Conservation (phyloP, 37 sponge, comb jelly and placozoan genomes). For the Ephydatia muelleri region DNA sequence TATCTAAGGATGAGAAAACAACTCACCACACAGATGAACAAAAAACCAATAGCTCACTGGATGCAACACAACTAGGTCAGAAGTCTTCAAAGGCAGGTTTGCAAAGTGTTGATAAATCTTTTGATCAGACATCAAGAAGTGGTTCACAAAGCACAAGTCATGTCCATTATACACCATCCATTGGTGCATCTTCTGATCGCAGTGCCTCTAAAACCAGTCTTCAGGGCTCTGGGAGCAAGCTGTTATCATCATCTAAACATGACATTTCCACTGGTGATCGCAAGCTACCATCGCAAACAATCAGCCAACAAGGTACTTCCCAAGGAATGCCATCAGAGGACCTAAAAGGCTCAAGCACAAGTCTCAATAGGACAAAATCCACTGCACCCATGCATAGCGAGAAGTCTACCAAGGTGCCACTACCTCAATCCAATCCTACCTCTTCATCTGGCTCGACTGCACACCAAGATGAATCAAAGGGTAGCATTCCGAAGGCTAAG, state of each 20-base stretch:
- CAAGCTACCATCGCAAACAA: not conserved
- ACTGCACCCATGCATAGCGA: not conserved
- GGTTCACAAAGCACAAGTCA: not conserved
- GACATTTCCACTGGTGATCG: not conserved
- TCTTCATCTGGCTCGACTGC: not conserved
- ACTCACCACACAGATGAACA: no score
- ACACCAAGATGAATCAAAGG: not conserved
- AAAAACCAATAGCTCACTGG: not conserved
- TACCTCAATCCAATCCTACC: no score
- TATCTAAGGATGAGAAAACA: no score
- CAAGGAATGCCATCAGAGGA: not conserved
- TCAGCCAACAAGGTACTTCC: not conserved
- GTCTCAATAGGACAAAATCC: not conserved
- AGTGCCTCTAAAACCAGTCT: not conserved
- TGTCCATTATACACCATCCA: no score
- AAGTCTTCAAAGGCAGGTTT: not conserved
- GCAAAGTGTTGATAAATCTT: not conserved
- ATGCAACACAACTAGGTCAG: not conserved
- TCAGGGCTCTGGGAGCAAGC: not conserved
- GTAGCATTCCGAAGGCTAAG: not conserved
- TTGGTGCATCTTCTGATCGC: not conserved
- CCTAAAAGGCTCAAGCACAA: not conserved
- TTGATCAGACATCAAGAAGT: not conserved
- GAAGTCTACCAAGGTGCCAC: not conserved
- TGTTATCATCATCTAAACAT: not conserved